Conservation (phyloP, 2,113 vertebrate species). For the Syngnathus typhle region DNA sequence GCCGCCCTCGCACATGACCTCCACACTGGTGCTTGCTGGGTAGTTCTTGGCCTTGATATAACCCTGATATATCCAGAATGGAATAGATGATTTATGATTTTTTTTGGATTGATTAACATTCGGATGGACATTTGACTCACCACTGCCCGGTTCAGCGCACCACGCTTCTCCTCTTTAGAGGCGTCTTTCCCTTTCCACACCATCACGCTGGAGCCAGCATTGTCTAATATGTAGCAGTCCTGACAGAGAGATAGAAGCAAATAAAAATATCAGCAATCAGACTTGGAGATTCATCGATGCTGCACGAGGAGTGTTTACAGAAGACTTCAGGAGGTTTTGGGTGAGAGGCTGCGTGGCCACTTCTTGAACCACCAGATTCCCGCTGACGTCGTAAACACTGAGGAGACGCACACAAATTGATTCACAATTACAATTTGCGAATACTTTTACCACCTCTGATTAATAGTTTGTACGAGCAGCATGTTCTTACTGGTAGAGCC, state of each 20-base stretch:
- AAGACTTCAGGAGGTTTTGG: slow-evolving; percentile 78
- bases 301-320: slow-evolving; percentile 58
- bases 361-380: slow-evolving; percentile 81
- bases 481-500: slow-evolving; percentile 78
- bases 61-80: slow-evolving; percentile 59
- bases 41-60: slow-evolving; percentile 88
- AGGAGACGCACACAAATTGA: slow-evolving; percentile 12
- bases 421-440: not conserved
- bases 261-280: not conserved
- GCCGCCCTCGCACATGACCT: slow-evolving; percentile 81
- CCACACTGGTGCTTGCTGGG: slow-evolving; percentile 74
- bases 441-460: too few species aligned
- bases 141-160: slow-evolving; percentile 78
- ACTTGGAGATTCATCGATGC: not conserved
- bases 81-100: not conserved
- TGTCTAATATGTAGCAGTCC: slow-evolving; percentile 86
- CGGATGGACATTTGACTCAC: slow-evolving; percentile 57
- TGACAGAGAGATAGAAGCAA: slow-evolving; percentile 36
- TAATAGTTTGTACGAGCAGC: too few species aligned
- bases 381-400: slow-evolving; percentile 79
- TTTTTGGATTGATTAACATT: not conserved
- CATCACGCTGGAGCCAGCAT: slow-evolving; percentile 77
- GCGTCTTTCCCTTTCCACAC: slow-evolving; percentile 86
- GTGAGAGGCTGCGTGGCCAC: slow-evolving; percentile 81
- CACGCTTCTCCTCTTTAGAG: slow-evolving; percentile 71